These are phyloP conservation scores for Ctenochaetus hawaiiensis DNA, from an alignment of 2,797 vertebrate species.

Conservation along the genomic window DNA sequence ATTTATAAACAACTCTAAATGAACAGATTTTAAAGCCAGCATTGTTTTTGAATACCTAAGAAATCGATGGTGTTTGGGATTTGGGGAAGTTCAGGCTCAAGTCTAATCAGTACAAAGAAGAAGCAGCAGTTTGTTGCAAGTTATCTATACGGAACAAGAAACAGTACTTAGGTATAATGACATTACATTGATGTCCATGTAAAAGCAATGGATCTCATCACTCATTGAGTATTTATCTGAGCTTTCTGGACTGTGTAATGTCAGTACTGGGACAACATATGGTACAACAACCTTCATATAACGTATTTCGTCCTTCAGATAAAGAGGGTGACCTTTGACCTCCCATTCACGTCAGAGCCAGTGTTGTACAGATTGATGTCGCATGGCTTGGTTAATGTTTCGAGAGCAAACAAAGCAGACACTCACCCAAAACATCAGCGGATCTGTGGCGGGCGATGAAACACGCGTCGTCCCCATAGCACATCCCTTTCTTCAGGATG, in stretches of 20 bases:
- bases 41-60: background rate
- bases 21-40: background rate
- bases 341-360: background rate
- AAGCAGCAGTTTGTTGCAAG: background rate
- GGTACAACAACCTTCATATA: background rate
- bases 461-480: slow-evolving; percentile 97
- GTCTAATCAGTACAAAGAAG: background rate
- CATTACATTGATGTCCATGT: background rate
- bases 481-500: slow-evolving; percentile 97
- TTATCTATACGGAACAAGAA: background rate
- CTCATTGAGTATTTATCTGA: background rate
- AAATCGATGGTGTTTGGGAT: background rate
- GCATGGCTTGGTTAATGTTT: slow-evolving; percentile 76
- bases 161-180: no score
- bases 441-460: slow-evolving; percentile 94
- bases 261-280: background rate
- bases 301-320: background rate
- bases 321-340: slow-evolving; percentile 41
- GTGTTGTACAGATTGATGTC: background rate
- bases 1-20: background rate
- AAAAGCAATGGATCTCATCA: background rate
- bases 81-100: background rate
- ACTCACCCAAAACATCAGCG: slow-evolving; percentile 94
- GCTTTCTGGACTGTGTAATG: background rate
- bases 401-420: slow-evolving; percentile 56